phyloP scores from a whole-genome alignment of 2,113 vertebrate genomes.

The Circaetus cinerascens region DNA sequence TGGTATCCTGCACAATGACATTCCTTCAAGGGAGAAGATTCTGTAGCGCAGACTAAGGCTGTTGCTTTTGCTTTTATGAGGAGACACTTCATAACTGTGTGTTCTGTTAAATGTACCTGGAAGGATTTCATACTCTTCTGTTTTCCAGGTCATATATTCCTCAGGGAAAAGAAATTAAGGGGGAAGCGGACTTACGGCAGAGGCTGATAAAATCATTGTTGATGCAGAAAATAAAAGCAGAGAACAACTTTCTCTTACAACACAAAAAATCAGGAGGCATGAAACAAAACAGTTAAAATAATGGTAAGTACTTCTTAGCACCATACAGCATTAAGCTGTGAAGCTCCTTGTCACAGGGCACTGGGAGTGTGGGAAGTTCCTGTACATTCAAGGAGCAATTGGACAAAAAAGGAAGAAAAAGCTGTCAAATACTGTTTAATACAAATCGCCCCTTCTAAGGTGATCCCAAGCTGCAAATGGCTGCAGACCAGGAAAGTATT shows the following conservation, averaged over 20 bases:
- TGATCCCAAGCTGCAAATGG: not conserved
- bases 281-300: not conserved
- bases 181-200: not conserved
- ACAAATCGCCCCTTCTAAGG: not conserved
- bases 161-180: not conserved
- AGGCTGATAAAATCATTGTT: not conserved
- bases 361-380: not conserved
- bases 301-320: not conserved
- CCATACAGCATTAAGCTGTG: accelerated
- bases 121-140: not conserved
- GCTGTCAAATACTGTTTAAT: not conserved
- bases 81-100: not conserved
- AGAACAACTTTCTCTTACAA: not conserved
- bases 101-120: not conserved
- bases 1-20: not conserved
- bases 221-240: not conserved
- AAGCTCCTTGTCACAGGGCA: not conserved
- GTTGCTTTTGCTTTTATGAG: not conserved
- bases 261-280: not conserved
- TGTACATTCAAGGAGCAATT: not conserved
- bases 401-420: not conserved
- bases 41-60: not conserved
- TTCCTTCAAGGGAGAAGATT: not conserved
- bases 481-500: not conserved
- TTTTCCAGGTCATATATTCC: not conserved